These are phyloP conservation scores for Ceratitis capitata DNA, from an alignment of 1,140 invertebrate species.

Conservation along the genomic window DNA sequence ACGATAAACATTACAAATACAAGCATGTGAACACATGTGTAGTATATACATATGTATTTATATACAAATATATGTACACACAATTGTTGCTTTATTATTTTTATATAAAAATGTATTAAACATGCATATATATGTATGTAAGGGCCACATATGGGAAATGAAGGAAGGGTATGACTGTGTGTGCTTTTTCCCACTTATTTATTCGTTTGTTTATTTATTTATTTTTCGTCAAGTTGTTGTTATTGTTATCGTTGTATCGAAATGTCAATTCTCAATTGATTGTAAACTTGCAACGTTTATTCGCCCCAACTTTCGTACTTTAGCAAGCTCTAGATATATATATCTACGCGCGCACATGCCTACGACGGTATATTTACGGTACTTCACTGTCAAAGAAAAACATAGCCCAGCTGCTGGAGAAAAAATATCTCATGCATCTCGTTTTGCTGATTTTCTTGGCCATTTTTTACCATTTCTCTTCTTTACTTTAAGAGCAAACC, in stretches of 20 bases:
- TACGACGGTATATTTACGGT: not conserved
- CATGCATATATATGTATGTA: not conserved
- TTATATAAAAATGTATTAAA: not conserved
- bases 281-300: conserved; percentile 25
- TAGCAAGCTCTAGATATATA: not conserved
- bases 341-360: not conserved
- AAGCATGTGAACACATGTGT: no score
- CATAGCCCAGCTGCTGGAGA: not conserved
- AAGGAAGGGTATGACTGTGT: not conserved
- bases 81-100: not conserved
- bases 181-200: not conserved
- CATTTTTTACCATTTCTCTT: not conserved
- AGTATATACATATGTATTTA: not conserved
- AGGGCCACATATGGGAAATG: not conserved
- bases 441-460: not conserved
- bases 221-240: not conserved
- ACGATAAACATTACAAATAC: not conserved
- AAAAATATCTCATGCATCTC: not conserved
- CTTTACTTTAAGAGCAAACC: not conserved
- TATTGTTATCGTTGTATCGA: not conserved
- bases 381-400: not conserved
- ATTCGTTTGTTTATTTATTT: conserved; percentile 1
- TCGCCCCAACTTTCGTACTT: not conserved
- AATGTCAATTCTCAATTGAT: conserved; percentile 31
- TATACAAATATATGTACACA: not conserved